Evolutionary conservation across 2,797 vertebrate genomes (phyloP).

Genomic region (Myotis pilosus): DNA sequence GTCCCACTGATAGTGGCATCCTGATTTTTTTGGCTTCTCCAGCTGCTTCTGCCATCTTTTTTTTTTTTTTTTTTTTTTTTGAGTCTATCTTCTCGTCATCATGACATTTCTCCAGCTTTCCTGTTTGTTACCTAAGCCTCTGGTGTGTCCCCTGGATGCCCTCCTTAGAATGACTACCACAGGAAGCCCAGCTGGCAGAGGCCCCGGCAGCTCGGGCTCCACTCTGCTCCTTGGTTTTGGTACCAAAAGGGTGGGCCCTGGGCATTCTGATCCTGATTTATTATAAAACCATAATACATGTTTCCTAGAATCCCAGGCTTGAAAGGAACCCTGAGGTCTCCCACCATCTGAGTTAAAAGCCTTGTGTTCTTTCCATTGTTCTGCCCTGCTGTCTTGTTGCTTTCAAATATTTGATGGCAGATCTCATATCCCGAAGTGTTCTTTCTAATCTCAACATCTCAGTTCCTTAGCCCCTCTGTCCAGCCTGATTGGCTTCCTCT

Average conservation of each 20-base stretch:
- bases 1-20: not conserved
- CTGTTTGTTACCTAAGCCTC: constrained; percentile 66
- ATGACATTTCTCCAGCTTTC: constrained; percentile 37
- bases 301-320: constrained; percentile 44
- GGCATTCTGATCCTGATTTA: not conserved
- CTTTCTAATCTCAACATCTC: constrained; percentile 10
- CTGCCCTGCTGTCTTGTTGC: not conserved
- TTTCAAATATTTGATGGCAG: not conserved
- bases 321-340: constrained; percentile 9
- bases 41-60: not conserved
- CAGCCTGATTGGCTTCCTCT: constrained; percentile 43
- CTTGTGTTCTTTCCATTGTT: not conserved
- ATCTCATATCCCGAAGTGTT: not conserved
- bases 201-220: not conserved
- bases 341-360: not conserved
- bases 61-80: not conserved
- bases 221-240: not conserved
- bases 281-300: not conserved
- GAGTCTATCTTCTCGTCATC: not conserved
- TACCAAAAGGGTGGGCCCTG: not conserved
- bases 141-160: constrained; percentile 58
- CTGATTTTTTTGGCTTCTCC: not conserved
- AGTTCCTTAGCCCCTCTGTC: constrained; percentile 21
- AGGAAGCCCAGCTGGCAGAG: constrained; percentile 55
- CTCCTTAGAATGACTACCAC: constrained; percentile 37